These are phyloP conservation scores for Polypedilum vanderplanki DNA, from an alignment of 1,140 invertebrate species.

Conservation along the genomic window DNA sequence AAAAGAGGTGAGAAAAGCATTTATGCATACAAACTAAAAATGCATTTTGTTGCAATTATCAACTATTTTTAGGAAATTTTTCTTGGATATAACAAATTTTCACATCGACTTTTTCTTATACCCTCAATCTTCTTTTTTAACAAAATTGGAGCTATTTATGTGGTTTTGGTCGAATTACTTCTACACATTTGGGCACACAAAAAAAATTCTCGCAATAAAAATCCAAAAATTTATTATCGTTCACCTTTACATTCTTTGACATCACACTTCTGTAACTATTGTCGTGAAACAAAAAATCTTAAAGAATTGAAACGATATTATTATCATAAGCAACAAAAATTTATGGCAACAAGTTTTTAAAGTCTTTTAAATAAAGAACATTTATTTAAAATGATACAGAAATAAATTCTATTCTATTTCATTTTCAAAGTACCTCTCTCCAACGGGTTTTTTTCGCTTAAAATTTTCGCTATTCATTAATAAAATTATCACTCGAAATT, in stretches of 20 bases:
- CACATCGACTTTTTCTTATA: constrained; percentile 40
- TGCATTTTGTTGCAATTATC: neutral
- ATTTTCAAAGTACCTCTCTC: neutral
- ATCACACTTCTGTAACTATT: constrained; percentile 52
- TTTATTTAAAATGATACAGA: neutral
- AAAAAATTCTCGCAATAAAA: constrained; percentile 47
- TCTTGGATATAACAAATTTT: constrained; percentile 38
- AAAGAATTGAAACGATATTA: neutral
- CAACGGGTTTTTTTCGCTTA: neutral
- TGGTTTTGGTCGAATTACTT: constrained; percentile 41
- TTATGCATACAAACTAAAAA: neutral
- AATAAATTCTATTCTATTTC: neutral
- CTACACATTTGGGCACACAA: constrained; percentile 51
- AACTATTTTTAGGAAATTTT: constrained; percentile 39
- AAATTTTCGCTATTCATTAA: neutral
- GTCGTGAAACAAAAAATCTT: constrained; percentile 37
- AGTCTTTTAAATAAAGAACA: neutral
- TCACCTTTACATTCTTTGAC: constrained; percentile 51
- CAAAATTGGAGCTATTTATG: constrained; percentile 37
- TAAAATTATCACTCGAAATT: neutral
- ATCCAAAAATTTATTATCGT: constrained; percentile 48
- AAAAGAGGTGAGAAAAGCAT: constrained; percentile 14
- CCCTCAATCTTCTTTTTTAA: constrained; percentile 45
- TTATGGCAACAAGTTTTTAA: neutral
- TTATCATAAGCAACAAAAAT: constrained; percentile 1